Conservation (phyloP, 2,113 vertebrate genomes). For the Probosciger aterrimus region DNA sequence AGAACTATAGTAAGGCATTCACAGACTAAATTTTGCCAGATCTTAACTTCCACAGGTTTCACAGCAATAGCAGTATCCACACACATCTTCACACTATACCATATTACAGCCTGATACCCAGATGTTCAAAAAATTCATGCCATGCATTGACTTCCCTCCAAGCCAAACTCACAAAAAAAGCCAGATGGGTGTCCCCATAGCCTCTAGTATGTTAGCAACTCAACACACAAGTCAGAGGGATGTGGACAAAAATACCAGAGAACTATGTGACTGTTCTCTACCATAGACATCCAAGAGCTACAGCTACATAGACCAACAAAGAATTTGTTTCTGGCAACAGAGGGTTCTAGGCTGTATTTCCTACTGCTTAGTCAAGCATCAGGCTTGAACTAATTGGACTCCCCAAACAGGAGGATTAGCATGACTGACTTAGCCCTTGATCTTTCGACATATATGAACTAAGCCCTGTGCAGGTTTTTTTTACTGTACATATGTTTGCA, state of each 20-base stretch:
- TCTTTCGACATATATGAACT: not conserved
- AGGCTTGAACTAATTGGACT: not conserved
- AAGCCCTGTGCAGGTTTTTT: not conserved
- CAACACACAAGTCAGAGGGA: not conserved
- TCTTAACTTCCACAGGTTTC: not conserved
- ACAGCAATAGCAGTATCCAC: not conserved
- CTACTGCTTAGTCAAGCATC: not conserved
- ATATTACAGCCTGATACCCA: not conserved
- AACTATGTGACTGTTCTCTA: not conserved
- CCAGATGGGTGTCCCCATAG: not conserved
- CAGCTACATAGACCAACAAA: fast-evolving
- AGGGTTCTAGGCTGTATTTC: not conserved
- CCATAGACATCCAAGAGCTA: not conserved
- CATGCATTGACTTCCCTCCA: not conserved
- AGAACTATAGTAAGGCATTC: not conserved
- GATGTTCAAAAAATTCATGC: not conserved
- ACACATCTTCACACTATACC: not conserved
- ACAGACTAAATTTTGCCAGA: not conserved
- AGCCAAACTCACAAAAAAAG: not conserved
- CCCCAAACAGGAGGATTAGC: not conserved
- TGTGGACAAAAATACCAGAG: not conserved
- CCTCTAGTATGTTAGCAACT: not conserved
- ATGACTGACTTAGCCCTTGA: not conserved
- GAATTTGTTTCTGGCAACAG: not conserved
- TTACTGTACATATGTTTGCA: not conserved